Percentiles rank a stretch among this genome's conserved stretches.
Conservation (phyloP, 1,140 invertebrate species). For the Musca vetustissima region DNA sequence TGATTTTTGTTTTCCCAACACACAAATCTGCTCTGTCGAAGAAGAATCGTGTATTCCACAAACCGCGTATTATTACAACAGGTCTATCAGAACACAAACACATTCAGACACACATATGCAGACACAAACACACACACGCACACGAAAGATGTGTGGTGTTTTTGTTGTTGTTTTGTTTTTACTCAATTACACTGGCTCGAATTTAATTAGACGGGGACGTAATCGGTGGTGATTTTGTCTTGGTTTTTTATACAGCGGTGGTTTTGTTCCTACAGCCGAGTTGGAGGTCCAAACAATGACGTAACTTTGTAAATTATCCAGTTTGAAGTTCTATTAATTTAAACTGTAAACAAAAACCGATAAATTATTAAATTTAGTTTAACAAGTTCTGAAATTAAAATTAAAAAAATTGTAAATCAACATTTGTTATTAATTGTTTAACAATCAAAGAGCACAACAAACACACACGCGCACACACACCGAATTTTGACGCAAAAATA, state of each 20-base stretch:
- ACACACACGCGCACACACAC: too few species aligned
- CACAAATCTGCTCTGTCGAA: not conserved
- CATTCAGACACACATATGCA: too few species aligned
- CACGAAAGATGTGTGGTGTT: not conserved
- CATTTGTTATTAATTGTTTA: too few species aligned
- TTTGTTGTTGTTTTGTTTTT: too few species aligned
- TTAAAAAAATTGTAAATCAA: too few species aligned
- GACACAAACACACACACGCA: too few species aligned
- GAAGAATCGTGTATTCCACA: not conserved
- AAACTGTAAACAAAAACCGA: conserved; percentile 3
- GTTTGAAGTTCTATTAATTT: conserved; percentile 26
- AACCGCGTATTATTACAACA: too few species aligned
- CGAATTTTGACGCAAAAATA: too few species aligned
- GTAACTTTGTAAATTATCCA: conserved; percentile 27
- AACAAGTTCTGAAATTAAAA: too few species aligned
- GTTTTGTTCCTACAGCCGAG: conserved; percentile 16
- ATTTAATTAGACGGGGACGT: conserved; percentile 20
- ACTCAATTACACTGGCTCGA: conserved; percentile 23
- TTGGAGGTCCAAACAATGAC: conserved; percentile 20
- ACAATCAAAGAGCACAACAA: too few species aligned
- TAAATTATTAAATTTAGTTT: not conserved
- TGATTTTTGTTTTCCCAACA: too few species aligned
- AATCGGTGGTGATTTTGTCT: conserved; percentile 24
- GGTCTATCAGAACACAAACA: too few species aligned
- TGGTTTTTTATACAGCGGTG: conserved; percentile 14